Evolutionary conservation across 2,113 vertebrate species (phyloP).

Genomic region (Rhinoderma darwinii): DNA sequence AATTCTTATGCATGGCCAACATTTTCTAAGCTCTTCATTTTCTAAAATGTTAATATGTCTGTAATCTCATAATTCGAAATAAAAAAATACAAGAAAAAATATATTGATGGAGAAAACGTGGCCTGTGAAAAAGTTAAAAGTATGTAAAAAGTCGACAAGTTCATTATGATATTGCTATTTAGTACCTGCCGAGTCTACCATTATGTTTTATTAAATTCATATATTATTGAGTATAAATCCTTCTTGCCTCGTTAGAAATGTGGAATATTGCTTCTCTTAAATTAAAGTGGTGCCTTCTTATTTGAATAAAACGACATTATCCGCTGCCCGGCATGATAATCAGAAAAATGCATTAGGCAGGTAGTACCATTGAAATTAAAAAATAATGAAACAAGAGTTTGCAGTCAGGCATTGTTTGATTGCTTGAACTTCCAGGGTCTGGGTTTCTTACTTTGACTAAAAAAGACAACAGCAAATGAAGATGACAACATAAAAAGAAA

Average conservation of each 20-base stretch:
- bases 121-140: background rate
- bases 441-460: slow-evolving; percentile 76
- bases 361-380: slow-evolving; percentile 93
- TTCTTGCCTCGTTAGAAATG: slow-evolving; percentile 81
- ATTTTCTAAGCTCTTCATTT: too few relatives aligned
- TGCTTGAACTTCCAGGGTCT: slow-evolving; percentile 79
- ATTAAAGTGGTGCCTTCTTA: slow-evolving; percentile 78
- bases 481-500: slow-evolving; percentile 80
- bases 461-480: slow-evolving; percentile 82
- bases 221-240: slow-evolving; percentile 81
- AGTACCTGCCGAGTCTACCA: slow-evolving; percentile 78
- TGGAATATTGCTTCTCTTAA: slow-evolving; percentile 79
- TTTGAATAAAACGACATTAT: slow-evolving; percentile 82
- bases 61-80: too few relatives aligned
- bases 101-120: background rate
- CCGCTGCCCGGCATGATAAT: slow-evolving; percentile 79
- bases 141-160: slow-evolving; percentile 64
- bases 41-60: too few relatives aligned
- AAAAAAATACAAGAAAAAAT: too few relatives aligned
- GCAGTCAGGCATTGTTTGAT: slow-evolving; percentile 86
- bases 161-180: slow-evolving; percentile 74
- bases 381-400: slow-evolving; percentile 95
- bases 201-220: slow-evolving; percentile 85
- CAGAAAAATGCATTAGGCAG: slow-evolving; percentile 95
- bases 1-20: too few relatives aligned